Evolutionary conservation across 2,797 vertebrate species (phyloP).

Genomic region (Sus cebifrons): DNA sequence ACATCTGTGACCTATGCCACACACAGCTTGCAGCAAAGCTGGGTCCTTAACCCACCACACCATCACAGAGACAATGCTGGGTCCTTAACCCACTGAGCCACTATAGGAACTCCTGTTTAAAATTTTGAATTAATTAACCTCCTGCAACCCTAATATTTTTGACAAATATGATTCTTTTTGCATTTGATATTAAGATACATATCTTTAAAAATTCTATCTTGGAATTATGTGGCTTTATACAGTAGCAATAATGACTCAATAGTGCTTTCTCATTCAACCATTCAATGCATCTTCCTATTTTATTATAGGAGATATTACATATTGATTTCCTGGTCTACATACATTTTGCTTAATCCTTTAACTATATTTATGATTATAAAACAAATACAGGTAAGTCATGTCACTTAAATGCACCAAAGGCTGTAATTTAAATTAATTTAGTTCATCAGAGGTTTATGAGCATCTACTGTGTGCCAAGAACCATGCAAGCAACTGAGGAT

Average conservation of each 20-base stretch:
- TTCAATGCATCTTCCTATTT: not conserved
- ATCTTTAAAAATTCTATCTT: not conserved
- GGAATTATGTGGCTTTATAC: not conserved
- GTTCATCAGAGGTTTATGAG: not conserved
- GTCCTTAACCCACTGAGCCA: too few species aligned
- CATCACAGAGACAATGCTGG: too few species aligned
- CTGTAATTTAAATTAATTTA: conserved; percentile 15
- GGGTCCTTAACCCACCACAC: too few species aligned
- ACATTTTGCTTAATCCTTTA: conserved; percentile 29
- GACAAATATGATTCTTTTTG: not conserved
- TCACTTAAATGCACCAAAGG: conserved; percentile 17
- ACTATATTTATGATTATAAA: not conserved
- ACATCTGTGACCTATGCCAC: too few species aligned
- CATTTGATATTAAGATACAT: not conserved
- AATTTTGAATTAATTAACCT: not conserved
- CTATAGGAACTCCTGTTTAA: not conserved
- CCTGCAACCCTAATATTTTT: not conserved
- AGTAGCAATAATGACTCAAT: not conserved
- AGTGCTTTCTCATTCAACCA: not conserved
- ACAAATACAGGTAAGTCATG: not conserved
- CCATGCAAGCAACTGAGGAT: not conserved
- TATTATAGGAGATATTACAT: not conserved
- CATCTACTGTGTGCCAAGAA: not conserved
- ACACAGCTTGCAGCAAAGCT: too few species aligned
- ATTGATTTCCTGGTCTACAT: not conserved